A percentile compares a stretch with the other conserved stretches of the same genome.
phyloP scores from a whole-genome alignment of 2,113 vertebrate genomes.

The Sinocyclocheilus maitianheensis region DNA sequence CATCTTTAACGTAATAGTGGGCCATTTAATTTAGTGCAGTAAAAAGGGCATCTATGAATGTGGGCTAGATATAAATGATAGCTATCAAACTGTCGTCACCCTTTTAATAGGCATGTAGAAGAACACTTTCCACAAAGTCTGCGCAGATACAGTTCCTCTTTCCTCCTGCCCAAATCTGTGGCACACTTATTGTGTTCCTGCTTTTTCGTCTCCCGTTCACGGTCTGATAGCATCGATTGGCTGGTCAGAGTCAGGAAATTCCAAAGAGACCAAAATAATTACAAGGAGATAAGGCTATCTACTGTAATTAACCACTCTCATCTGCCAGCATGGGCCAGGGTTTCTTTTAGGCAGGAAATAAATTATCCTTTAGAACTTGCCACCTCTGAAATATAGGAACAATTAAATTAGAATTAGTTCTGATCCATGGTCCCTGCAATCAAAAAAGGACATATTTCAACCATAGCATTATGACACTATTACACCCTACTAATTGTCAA shows the following conservation, averaged over 20 bases:
- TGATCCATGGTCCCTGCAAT: constrained; percentile 83
- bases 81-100: constrained; percentile 36
- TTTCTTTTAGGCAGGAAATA: constrained; percentile 79
- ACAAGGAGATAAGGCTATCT: constrained; percentile 81
- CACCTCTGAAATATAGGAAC: constrained; percentile 86
- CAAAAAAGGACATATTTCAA: constrained; percentile 82
- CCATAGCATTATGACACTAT: constrained; percentile 78
- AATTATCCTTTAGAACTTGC: constrained; percentile 81
- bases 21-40: constrained; percentile 18
- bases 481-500: constrained; percentile 81
- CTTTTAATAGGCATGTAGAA: constrained; percentile 36
- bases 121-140: constrained; percentile 34
- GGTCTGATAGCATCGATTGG: constrained; percentile 71
- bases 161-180: constrained; percentile 51
- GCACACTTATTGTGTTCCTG: constrained; percentile 57
- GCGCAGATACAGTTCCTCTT: constrained; percentile 38
- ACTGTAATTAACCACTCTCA: constrained; percentile 81
- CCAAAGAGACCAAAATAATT: constrained; percentile 72
- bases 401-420: constrained; percentile 91
- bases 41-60: constrained; percentile 35
- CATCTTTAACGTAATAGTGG: constrained; percentile 47
- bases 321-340: constrained; percentile 63
- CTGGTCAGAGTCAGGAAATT: constrained; percentile 69
- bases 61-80: constrained; percentile 46
- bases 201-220: constrained; percentile 52